phyloP scores from a whole-genome alignment of 1,140 invertebrate species.

The Dreissena rostriformis region DNA sequence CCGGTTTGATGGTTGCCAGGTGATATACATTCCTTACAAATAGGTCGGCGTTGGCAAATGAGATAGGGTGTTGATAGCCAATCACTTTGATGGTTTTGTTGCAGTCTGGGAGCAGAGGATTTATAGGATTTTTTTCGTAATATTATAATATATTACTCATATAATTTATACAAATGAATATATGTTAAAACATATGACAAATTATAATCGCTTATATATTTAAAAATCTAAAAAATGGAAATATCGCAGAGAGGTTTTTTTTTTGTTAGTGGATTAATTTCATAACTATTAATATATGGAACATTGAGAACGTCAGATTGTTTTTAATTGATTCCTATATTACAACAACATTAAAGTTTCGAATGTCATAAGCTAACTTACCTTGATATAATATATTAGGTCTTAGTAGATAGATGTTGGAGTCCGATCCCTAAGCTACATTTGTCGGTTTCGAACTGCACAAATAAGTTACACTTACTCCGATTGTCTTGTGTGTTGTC shows the following conservation, averaged over 20 bases:
- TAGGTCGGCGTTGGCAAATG: slow-evolving; percentile 70
- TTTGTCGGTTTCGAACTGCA: slow-evolving; percentile 34
- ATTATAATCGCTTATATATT: no score
- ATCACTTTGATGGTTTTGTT: slow-evolving; percentile 60
- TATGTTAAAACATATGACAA: no score
- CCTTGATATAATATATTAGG: slow-evolving; percentile 50
- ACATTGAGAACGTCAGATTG: not conserved
- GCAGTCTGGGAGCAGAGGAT: slow-evolving; percentile 59
- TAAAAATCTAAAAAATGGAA: no score
- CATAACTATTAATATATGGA: not conserved
- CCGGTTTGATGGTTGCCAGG: slow-evolving; percentile 64
- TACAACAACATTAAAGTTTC: no score
- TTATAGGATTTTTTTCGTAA: not conserved
- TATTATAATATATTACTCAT: not conserved
- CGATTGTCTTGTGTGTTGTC: no score
- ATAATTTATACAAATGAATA: no score
- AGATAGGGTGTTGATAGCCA: slow-evolving; percentile 66
- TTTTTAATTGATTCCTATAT: not conserved
- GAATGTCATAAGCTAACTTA: not conserved
- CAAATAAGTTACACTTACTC: not conserved
- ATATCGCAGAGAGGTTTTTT: not conserved
- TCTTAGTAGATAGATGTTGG: slow-evolving; percentile 41
- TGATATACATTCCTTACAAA: slow-evolving; percentile 66
- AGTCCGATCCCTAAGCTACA: slow-evolving; percentile 14
- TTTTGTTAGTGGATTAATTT: not conserved